Base-by-base conservation (phyloP, 2,888 invertebrate species). In the Agriopis aurantiaria region DNA sequence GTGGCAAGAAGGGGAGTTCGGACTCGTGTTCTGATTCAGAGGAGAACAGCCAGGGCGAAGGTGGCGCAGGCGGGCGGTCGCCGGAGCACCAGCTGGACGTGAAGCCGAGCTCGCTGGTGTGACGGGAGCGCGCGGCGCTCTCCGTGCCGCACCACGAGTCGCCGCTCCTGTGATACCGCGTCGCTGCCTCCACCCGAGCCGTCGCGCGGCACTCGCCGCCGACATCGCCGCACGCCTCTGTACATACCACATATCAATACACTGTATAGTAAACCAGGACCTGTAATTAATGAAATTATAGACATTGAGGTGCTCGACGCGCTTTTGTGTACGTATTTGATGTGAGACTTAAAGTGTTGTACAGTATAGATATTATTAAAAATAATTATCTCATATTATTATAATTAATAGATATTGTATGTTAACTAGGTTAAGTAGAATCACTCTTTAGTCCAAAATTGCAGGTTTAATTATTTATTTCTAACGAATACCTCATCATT, bases 11-110 rank as follows among this genome's bases (percentile, higher is more conserved):
- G 87, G 96, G 97, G 84, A 95, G 95, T 87, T 97, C 97, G 73
- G 98, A 98, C 88, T 98, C 97, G 77, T 98, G 98, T 92, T 97
- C 97, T 83, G 98, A 98, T 91, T 97, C 97, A 70, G 98, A 98
- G 92, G 98, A 98, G 95, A 97, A 97, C 94, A 97, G 97, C 90
- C 97, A 97, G 88, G 94, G 95, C 74, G 95, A 95, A 90, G 93
- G 95, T 75, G 95, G 95, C 76, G 91, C 91, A 82, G 95, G 95
- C 70, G 84, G 88, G 8, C 80, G 91, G 81, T 95, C 95, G 80
- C 95, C 95, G 74, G 95, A 95, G 88, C 95, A 95, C 89, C 95
- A 85, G 91, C 95, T 94, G 93, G 97, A 97, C 86, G 96, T 97
- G 79, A 97, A 97, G 92, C 97, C 97, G 61, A 95, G 95, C 64